Base-by-base conservation (phyloP, 2,113 vertebrate species). In the Sula dactylatra region DNA sequence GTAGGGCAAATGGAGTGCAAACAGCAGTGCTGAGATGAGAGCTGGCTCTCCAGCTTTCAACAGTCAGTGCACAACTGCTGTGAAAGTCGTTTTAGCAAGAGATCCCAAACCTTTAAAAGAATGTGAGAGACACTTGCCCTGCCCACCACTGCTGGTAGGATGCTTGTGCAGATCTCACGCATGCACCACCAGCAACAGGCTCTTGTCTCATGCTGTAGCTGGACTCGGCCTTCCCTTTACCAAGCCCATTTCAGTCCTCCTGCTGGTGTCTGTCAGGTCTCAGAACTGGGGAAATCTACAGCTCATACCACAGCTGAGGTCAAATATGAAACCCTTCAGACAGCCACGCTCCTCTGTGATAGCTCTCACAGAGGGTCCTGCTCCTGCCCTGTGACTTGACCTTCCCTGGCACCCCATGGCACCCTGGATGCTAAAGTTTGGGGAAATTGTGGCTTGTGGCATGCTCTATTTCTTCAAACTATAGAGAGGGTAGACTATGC, bases 71-170 rank as follows among this genome's bases (percentile, higher is more conserved):
- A 19, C 2, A 45, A 67, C 16, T 67, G 11, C 71, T 72, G n/a
- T 54, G 42, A 16, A 77, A 71, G 47, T 19, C 0, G 0, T 50
- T 62, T 80, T 38, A 77, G 31, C 21, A 67, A 44, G 21, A 95
- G 6, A 4, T 10, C 36, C n/a, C 40, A 83, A 86, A 86, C 26
- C 18, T 50, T 77, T 27, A 71, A 21, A 17, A 56, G 25, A 11
- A 2, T 0, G 8, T 9, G 27, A 40, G 47, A 79, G 32, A 14
- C 0, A 1, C 13, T 38, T 13, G 0, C 21, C 16, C 31, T 76
- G 16, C 21, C 18, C 66, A 64, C 18, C 1, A 0, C 42, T 36
- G 34, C 80, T 24, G 16, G 16, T 44, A 45, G 24, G 54, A 52
- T n/a, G 13, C 40, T 89, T 7, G 12, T 52, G 27, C 31, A 73